phyloP scores from a whole-genome alignment of 2,113 vertebrate species.

The Calcarius ornatus region DNA sequence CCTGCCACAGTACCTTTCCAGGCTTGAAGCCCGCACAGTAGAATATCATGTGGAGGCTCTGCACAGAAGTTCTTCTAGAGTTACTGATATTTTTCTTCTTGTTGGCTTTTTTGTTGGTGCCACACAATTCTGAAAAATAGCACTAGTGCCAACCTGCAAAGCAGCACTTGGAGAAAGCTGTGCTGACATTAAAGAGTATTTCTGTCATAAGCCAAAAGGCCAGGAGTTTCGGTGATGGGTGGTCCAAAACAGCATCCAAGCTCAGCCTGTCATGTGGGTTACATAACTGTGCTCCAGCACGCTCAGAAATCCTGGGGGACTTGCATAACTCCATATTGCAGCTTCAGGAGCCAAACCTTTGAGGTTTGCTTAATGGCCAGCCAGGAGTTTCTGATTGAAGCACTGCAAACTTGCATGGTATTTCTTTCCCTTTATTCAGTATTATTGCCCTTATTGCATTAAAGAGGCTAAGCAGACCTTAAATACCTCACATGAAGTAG shows the following conservation, averaged over 20 bases:
- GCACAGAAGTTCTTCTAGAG: background rate
- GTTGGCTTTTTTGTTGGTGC: background rate
- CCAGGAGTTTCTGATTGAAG: background rate
- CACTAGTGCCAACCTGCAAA: fast-evolving
- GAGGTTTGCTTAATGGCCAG: background rate
- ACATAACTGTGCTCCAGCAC: background rate
- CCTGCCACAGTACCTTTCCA: background rate
- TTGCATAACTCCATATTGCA: background rate
- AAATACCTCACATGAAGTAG: background rate
- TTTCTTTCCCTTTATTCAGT: background rate
- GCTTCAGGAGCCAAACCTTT: background rate
- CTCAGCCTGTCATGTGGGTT: background rate
- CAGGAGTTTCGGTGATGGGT: background rate
- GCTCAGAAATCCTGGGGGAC: background rate
- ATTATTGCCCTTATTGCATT: background rate
- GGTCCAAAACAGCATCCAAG: background rate
- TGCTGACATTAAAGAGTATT: background rate
- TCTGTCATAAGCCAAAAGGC: background rate
- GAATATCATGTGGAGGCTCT: background rate
- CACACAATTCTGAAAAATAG: background rate
- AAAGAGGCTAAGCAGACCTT: background rate
- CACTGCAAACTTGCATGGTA: background rate
- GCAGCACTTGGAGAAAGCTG: background rate
- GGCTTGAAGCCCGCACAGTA: background rate
- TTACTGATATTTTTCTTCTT: background rate